Percentiles rank a stretch among this genome's conserved stretches.
phyloP scores from a whole-genome alignment of 2,797 vertebrate species.

The Taeniopygia guttata region DNA sequence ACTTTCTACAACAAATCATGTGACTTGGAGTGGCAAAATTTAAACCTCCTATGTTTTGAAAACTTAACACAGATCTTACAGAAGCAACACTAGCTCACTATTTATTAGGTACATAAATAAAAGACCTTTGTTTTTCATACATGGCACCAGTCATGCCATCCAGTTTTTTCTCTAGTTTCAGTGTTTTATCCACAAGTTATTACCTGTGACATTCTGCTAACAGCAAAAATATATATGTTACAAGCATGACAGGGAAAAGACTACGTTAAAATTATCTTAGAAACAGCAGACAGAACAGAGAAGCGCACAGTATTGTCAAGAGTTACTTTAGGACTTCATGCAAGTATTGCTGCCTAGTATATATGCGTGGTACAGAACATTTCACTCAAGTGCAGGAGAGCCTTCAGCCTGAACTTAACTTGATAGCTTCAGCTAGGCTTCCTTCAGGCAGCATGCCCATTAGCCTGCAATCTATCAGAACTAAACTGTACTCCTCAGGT shows the following conservation, averaged over 20 bases:
- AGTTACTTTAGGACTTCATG: neutral
- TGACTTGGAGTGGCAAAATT: neutral
- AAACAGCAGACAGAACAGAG: neutral
- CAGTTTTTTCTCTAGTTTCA: neutral
- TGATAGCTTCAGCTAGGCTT: neutral
- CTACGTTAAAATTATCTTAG: neutral
- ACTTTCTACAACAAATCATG: neutral
- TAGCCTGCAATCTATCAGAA: neutral
- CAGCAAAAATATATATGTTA: neutral
- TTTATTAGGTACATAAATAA: neutral
- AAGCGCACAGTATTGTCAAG: neutral
- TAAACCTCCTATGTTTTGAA: neutral
- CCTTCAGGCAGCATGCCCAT: neutral
- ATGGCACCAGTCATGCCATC: too few relatives aligned
- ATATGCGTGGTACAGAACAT: neutral
- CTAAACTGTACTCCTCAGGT: neutral
- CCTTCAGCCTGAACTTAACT: neutral
- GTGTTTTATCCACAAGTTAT: neutral
- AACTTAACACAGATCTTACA: neutral
- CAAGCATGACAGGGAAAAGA: neutral
- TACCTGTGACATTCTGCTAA: neutral
- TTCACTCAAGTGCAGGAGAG: neutral
- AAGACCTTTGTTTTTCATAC: neutral
- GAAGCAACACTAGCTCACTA: neutral
- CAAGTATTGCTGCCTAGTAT: neutral